Base-by-base conservation (phyloP, 2,888 invertebrate genomes). In the Zygothrica quintamaculata region DNA sequence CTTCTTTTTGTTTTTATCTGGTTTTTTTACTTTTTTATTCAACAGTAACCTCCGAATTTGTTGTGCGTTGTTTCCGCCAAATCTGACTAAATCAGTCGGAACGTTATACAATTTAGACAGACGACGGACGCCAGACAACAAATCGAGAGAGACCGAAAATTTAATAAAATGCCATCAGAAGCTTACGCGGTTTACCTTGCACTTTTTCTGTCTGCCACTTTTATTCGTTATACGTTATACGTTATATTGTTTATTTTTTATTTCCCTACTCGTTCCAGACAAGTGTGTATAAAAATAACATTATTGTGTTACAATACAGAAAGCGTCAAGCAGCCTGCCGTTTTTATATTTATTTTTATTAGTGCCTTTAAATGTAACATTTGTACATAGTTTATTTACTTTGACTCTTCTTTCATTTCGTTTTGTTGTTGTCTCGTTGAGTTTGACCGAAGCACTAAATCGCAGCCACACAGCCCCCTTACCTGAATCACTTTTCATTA, bases 391-490 rank as follows among this genome's bases (percentile, higher is more conserved):
- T 62, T 57, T 76, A 67, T 60, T 79, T 70, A 57, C 44, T 57
- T 58, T 18, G 53, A n/a, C 40, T 43, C 26, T 37, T 44, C 31
- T 53, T 44, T 33, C 31, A 53, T 15, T 75, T 59, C 39, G 18
- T 52, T 37, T 69, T 67, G 67, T 76, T 85, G 84, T 70, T 60
- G 74, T 59, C 74, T 42, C 74, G 69, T 47, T 48, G 74, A 73
- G 77, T 77, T 77, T 73, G 77, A 77, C 68, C 68, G 68, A 31
- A 62, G 53, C 59, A 73, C 73, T 74, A 57, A 74, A 47, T 22
- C 34, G 13, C 55, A 57, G 43, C 12, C 22, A 47, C 18, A n/a
- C 31, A 29, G 29, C 42, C 48, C 46, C 48, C 31, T 43, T 48
- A 40, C 5, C 18, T 13, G 29, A 34, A 11, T 8, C 22, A 7